Evolutionary conservation across 2,888 invertebrate genomes (phyloP).

Genomic region (Drosophila prolongata): DNA sequence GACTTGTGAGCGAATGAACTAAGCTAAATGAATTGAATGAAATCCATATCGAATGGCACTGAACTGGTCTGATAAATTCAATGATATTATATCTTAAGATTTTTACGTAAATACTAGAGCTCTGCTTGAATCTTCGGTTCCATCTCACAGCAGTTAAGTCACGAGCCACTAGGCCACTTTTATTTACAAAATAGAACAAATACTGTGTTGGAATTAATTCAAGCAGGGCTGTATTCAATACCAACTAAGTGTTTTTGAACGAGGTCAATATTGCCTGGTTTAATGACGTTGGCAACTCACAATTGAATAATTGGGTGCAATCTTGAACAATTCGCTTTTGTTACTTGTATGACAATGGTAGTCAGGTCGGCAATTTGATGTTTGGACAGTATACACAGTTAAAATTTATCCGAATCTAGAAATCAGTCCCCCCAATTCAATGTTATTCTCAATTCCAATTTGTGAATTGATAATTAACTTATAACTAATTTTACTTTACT

Average conservation of each 20-base stretch:
- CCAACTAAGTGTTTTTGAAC: conserved; percentile 21
- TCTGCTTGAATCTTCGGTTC: background rate
- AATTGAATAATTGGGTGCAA: conserved; percentile 66
- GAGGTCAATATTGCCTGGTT: conserved; percentile 9
- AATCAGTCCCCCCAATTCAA: no score
- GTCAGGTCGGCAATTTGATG: conserved; percentile 60
- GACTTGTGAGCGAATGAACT: background rate
- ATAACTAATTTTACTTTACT: no score
- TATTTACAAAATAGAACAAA: background rate
- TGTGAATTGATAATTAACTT: no score
- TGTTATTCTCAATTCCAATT: no score
- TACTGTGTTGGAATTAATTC: background rate
- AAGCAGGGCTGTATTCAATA: conserved; percentile 2
- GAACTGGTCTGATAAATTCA: background rate
- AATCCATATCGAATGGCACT: conserved; percentile 9
- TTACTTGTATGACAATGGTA: conserved; percentile 78
- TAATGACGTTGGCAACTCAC: conserved; percentile 56
- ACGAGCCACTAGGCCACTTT: background rate
- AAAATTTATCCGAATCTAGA: no score
- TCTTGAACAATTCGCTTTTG: conserved; percentile 58
- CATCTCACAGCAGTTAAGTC: no score
- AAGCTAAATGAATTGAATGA: background rate
- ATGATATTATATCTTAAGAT: conserved; percentile 1
- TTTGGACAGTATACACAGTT: background rate
- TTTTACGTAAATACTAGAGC: background rate